Evolutionary conservation across 2,797 vertebrate species (phyloP), one percentile per base, ranked within the genome.

Genomic region (Hemibagrus guttatus): DNA sequence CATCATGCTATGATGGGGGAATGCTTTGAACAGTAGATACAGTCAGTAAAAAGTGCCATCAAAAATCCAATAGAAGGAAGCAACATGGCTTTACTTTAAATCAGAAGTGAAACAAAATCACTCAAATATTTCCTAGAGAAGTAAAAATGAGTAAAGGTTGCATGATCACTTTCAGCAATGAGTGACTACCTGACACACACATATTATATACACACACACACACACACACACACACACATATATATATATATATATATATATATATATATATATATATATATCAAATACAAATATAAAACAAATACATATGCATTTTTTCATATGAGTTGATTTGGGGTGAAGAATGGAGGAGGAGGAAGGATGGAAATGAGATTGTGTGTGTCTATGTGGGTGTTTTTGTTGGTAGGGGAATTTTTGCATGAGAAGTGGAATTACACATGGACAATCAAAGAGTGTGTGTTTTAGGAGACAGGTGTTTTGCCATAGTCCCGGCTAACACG

Each of bases 51-150:
- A 49, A 46, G 12, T 14, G 28, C 3, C 13, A 72, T 23, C 21
- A 71, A 23, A 71, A 42, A 42, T 42, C 23, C 16, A 74, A 23
- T 11, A 39, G 39, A 23, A 42, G 39, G 19, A 23, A 71, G 68
- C 28, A 58, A 72, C 84, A 23, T 26, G 21, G 14, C 11, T 31
- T 76, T 39, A 58, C 69, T 56, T 76, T 78, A n/a, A 59, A 26
- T 4, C 23, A 4, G 11, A 11, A 2, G 12, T 75, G 23, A 76
- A 49, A 54, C 17, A 28, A 56, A 76, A 56, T 28, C n/a, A 78
- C n/a, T 58, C 52, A 56, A 78, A 31, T 56, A 78, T 78, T 78
- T 12, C 46, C 21, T 72, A 72, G 39, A 42, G 69, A 72, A n/a
- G 4, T 26, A 75, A 26, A 49, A 46, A 35, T 42, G 21, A 72